Conservation (phyloP, 2,888 invertebrate genomes). For the Rhyacophila evoluta region DNA sequence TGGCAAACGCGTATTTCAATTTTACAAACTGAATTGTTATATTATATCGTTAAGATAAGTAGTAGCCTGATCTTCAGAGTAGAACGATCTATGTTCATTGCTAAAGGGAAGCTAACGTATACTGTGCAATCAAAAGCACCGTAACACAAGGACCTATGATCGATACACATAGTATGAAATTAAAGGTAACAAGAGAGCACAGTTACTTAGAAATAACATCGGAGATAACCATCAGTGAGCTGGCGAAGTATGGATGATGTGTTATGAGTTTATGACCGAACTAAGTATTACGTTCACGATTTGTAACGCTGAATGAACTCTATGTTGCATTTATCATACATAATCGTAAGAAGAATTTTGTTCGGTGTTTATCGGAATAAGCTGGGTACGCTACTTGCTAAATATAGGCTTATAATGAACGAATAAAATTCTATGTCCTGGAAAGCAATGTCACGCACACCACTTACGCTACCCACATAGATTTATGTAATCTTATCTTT, state of each 20-base stretch:
- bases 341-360: neutral
- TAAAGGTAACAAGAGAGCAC: conserved; percentile 30
- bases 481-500: too few relatives aligned
- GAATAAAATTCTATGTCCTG: too few relatives aligned
- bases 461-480: too few relatives aligned
- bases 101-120: neutral
- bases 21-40: too few relatives aligned
- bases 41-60: too few relatives aligned
- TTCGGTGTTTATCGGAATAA: too few relatives aligned
- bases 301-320: neutral
- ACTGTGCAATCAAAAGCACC: neutral
- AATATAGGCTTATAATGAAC: too few relatives aligned
- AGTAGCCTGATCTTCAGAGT: too few relatives aligned
- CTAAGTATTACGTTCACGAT: neutral
- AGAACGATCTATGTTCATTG: too few relatives aligned
- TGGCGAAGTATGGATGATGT: neutral
- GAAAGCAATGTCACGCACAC: too few relatives aligned
- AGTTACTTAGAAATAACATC: conserved; percentile 8
- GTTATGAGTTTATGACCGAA: neutral
- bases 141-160: neutral
- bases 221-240: neutral
- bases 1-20: too few relatives aligned
- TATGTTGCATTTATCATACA: neutral
- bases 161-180: neutral
- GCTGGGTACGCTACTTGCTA: too few relatives aligned